Base-by-base conservation (phyloP, 2,888 invertebrate species). In the Sarcophaga caerulescens region DNA sequence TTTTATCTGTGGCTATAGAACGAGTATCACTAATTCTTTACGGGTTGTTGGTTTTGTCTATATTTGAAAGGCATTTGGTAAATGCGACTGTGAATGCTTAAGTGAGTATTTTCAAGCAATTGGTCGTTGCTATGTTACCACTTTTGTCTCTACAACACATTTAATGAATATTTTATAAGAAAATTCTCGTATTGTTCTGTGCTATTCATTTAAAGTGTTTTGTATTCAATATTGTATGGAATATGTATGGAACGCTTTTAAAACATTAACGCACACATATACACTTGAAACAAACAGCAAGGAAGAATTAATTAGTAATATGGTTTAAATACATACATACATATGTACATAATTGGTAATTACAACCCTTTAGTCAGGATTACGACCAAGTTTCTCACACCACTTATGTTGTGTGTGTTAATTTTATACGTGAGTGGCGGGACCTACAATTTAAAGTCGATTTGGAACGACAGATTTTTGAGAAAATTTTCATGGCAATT, bases 141-240 rank as follows among this genome's bases (percentile, higher is more conserved):
- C 68, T 83, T 81, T 74, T 82, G 76, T 77, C 81, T 63, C 35
- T 35, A 35, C 35, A 78, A 52, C 69, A 80, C 77, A 83, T 81
- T 83, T 77, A 86, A 86, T 81, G 78, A 78, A 78, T 84, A 84
- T 81, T 84, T 84, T 78, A 84, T 81, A 71, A 78, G 84, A 66
- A 84, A 52, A 81, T 63, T n/a, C 17, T 75, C 57, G 19, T 25
- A 60, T 45, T 44, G 12, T 52, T 52, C 21, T 25, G 17, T 44
- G n/a, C 23, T 71, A 59, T n/a, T 8, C 21, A 21, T 57, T 23
- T 17, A 3, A 66, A 66, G 1, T 71, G 23, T n/a, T n/a, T 71
- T 17, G n/a, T 25, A 11, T 66, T 45, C 17, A 59, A 71, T 11
- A 57, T 71, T n/a, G 44, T 45, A 4, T 45, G 44, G 35, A n/a